Evolutionary conservation across 2,888 invertebrate species (phyloP).

Genomic region (Agrochola macilenta): DNA sequence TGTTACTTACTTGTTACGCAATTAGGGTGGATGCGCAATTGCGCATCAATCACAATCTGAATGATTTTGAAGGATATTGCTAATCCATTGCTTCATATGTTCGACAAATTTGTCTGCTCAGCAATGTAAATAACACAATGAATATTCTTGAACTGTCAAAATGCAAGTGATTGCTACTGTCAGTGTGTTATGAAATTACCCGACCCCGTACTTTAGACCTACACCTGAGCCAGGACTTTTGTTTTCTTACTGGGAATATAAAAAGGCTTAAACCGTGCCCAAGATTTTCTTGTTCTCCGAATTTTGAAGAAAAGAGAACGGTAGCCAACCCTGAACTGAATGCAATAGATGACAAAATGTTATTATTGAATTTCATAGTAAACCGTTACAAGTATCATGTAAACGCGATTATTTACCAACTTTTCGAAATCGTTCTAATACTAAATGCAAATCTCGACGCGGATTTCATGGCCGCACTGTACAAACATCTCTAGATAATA

Average conservation of each 20-base stretch:
- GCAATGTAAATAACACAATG: too few species aligned
- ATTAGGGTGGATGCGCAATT: too few species aligned
- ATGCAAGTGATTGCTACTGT: too few species aligned
- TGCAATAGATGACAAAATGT: not conserved
- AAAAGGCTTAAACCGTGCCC: not conserved
- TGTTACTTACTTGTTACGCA: too few species aligned
- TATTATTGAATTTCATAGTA: slow-evolving; percentile 11
- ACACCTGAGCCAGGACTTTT: not conserved
- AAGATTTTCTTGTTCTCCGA: too few species aligned
- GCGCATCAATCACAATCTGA: too few species aligned
- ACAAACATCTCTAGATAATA: slow-evolving; percentile 7
- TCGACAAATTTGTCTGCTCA: too few species aligned
- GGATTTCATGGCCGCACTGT: slow-evolving; percentile 30
- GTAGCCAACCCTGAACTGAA: slow-evolving; percentile 4
- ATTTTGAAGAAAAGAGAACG: not conserved
- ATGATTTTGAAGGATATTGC: too few species aligned
- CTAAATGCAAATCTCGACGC: slow-evolving; percentile 21
- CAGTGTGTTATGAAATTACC: too few species aligned
- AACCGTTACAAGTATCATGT: not conserved
- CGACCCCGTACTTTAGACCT: too few species aligned
- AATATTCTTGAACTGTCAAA: too few species aligned
- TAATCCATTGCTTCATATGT: too few species aligned
- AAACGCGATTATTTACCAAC: not conserved
- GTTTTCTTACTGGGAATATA: not conserved
- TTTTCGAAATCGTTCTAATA: slow-evolving; percentile 44